Base-by-base conservation (phyloP, 1,140 invertebrate species). In the Medauroidea extradentata region DNA sequence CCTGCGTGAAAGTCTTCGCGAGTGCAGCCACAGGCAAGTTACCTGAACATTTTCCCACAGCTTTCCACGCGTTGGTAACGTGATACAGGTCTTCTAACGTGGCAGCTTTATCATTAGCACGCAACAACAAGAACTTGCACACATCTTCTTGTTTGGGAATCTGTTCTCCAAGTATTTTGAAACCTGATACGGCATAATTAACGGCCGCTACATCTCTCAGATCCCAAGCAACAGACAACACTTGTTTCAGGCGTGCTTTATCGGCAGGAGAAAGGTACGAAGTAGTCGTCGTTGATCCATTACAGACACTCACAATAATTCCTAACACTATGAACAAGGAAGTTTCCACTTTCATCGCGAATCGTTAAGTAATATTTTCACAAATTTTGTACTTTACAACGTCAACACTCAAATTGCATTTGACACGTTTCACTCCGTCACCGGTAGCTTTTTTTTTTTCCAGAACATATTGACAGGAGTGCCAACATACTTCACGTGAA, bases 141-240 rank as follows among this genome's bases (percentile, higher is more conserved):
- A 79, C 73, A 59, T 79, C 77, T 82, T 79, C 71, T 52, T 68
- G 56, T 52, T 79, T 79, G 1, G 77, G 71, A 51, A 83, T 71
- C 49, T 76, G 43, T 63, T 75, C 74, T 29, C 73, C 75, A 0
- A 83, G 65, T 23, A 81, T 63, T 60, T 78, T 78, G 23, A 79
- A 78, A 24, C 84, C 84, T 24, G 78, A 60, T 4, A 83, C 77
- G 14, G 82, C 77, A 73, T 84, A 82, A 65, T 84, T 76, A 3
- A 79, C 66, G 38, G 74, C 66, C 1, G 77, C 61, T 38, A 82
- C 57, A 70, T 85, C 82, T 49, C 73, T 67, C 7, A 78, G 73
- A 49, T 77, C 71, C 50, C 80, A 75, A 43, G 80, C 81, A 23
- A 77, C 67, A 60, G 80, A 74, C 52, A 86, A 75, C 0, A 85